A percentile compares a stretch with the other conserved stretches of the same genome.
phyloP scores from a whole-genome alignment of 2,797 vertebrate genomes.

The Notolepis coatsorum region DNA sequence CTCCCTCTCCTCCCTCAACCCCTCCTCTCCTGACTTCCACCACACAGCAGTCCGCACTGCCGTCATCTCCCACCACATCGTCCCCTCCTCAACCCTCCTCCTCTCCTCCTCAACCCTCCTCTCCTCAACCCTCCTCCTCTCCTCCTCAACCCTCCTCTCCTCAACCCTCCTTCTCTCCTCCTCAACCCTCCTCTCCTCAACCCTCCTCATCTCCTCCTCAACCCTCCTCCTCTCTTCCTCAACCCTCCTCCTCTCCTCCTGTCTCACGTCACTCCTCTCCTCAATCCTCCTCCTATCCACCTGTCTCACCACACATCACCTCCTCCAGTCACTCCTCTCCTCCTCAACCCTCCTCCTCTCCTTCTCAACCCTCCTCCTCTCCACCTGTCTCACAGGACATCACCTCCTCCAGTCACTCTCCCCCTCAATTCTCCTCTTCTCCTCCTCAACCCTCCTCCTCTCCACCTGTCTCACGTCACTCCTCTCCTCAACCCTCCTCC shows the following conservation, averaged over 20 bases:
- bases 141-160: too few species aligned
- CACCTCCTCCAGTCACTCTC: conserved; percentile 13
- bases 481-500: too few species aligned
- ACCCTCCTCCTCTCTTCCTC: conserved; percentile 6
- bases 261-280: too few species aligned
- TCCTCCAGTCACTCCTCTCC: conserved; percentile 16
- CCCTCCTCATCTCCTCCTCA: conserved; percentile 25
- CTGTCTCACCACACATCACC: conserved; percentile 29
- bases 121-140: too few species aligned
- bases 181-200: conserved; percentile 44
- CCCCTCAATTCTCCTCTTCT: conserved; percentile 24
- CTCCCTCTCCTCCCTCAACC: conserved; percentile 32
- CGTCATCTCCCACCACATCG: conserved; percentile 12
- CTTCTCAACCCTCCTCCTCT: background rate
- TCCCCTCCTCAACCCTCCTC: too few species aligned
- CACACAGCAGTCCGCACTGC: background rate
- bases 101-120: too few species aligned
- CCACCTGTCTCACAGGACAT: background rate
- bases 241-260: conserved; percentile 2
- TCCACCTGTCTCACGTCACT: background rate
- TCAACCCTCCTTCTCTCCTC: conserved; percentile 62
- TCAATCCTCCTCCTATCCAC: conserved; percentile 28
- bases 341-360: background rate
- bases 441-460: conserved; percentile 29
- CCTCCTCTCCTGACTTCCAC: conserved; percentile 32